Percentiles rank a stretch among this genome's conserved stretches.
phyloP scores from a whole-genome alignment of 2,113 vertebrate genomes.

The Trochalopteron elliotii region DNA sequence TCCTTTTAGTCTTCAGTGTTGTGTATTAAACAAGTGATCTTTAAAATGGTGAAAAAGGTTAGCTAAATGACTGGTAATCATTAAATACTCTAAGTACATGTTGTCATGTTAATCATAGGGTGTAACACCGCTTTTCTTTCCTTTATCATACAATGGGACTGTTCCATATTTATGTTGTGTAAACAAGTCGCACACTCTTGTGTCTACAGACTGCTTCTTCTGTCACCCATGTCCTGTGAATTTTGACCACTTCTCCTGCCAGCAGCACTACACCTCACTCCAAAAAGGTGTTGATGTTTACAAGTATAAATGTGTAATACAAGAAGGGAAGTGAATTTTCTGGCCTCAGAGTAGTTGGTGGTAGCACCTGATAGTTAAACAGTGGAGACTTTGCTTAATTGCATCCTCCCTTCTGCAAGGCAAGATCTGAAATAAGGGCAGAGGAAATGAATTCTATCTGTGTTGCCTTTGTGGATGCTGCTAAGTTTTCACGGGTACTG shows the following conservation, averaged over 20 bases:
- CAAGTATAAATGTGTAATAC: neutral
- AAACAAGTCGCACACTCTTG: neutral
- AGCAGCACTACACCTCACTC: neutral
- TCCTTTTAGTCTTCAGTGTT: neutral
- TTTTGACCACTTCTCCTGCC: neutral
- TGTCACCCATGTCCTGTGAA: neutral
- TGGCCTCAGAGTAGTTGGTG: neutral
- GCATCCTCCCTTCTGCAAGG: neutral
- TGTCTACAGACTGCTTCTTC: neutral
- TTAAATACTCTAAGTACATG: conserved; percentile 15
- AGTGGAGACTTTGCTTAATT: neutral
- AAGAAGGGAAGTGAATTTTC: neutral
- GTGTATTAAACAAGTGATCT: conserved; percentile 6
- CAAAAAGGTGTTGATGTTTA: neutral
- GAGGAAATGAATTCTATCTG: neutral
- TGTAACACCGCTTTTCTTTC: conserved; percentile 9
- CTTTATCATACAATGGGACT: conserved; percentile 3
- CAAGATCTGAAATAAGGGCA: neutral
- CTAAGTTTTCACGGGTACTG: neutral
- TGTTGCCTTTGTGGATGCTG: neutral
- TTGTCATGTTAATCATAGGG: conserved; percentile 22
- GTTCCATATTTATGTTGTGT: neutral
- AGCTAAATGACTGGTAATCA: neutral
- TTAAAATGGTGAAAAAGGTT: conserved; percentile 9
- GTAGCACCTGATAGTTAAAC: neutral